phyloP scores from a whole-genome alignment of 2,888 invertebrate species.

The Eupithecia subumbrata region DNA sequence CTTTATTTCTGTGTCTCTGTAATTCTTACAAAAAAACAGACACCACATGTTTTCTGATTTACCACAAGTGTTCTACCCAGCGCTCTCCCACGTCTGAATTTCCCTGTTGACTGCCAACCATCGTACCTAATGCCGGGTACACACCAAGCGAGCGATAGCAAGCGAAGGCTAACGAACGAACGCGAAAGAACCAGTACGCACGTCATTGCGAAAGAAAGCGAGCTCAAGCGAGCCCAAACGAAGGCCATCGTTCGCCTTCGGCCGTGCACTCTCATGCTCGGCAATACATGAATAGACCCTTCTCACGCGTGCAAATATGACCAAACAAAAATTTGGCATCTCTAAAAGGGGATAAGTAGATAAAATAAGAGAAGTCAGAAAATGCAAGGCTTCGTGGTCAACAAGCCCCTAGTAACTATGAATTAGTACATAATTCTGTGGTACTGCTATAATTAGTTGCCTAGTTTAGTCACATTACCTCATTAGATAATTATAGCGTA shows the following conservation, averaged over 20 bases:
- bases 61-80: neutral
- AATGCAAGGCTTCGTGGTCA: neutral
- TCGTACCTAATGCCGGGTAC: neutral
- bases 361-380: neutral
- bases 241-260: no score
- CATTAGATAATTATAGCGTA: neutral
- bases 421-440: neutral
- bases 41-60: neutral
- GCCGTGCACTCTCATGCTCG: no score
- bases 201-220: no score
- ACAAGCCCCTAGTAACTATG: neutral
- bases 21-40: neutral
- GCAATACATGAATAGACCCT: neutral
- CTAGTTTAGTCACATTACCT: neutral
- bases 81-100: neutral
- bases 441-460: neutral
- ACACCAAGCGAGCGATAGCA: no score
- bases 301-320: neutral
- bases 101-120: neutral
- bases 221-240: no score
- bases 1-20: neutral
- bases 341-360: neutral
- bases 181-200: no score
- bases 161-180: no score
- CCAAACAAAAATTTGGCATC: neutral